Evolutionary conservation across 2,797 vertebrate species (phyloP).

Genomic region (Threskiornis aethiopicus): DNA sequence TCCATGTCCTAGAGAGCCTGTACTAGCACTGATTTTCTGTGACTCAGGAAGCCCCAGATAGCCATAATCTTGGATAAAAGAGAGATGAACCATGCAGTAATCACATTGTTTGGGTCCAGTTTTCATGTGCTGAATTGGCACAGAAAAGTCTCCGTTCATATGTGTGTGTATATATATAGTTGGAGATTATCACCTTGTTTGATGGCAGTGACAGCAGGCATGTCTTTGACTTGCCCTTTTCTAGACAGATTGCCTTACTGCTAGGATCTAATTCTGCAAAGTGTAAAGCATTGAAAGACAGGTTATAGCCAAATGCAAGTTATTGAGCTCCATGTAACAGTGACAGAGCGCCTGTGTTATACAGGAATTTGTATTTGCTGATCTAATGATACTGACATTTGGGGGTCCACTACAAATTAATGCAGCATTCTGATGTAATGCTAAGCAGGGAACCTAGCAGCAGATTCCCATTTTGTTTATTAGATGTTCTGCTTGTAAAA

Average conservation of each 20-base stretch:
- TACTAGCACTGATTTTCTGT: not conserved
- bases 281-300: not conserved
- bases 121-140: not conserved
- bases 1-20: not conserved
- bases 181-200: not conserved
- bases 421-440: not conserved
- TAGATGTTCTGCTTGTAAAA: not conserved
- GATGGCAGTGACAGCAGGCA: not conserved
- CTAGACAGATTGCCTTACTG: not conserved
- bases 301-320: not conserved
- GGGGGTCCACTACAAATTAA: not conserved
- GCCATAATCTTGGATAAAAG: not conserved
- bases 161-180: fast-evolving
- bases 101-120: not conserved
- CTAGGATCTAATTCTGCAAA: not conserved
- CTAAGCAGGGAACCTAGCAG: constrained; percentile 8
- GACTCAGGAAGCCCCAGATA: not conserved
- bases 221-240: not conserved
- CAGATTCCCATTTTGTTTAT: constrained; percentile 8
- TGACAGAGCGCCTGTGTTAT: not conserved
- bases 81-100: not conserved
- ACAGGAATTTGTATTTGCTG: not conserved
- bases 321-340: not conserved
- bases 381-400: not conserved
- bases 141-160: fast-evolving